A percentile compares a stretch with the other conserved stretches of the same genome.
Conservation (phyloP, 2,888 invertebrate genomes). For the Eristalis tenax region DNA sequence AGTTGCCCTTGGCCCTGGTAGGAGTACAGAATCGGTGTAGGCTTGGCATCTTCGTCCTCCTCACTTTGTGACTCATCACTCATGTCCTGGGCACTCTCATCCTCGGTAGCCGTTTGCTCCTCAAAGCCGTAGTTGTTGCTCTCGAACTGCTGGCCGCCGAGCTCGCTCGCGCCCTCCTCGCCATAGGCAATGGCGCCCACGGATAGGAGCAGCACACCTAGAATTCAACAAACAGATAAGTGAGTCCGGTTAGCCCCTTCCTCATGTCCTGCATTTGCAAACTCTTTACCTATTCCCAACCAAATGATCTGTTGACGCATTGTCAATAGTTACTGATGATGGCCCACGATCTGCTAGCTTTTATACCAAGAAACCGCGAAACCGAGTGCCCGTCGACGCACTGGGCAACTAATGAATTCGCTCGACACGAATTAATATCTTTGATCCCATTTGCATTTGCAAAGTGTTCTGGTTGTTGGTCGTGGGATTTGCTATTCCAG, state of each 20-base stretch:
- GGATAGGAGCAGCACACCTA: constrained; percentile 39
- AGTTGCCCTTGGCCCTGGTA: neutral
- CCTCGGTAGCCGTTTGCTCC: neutral
- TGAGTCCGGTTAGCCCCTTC: neutral
- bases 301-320: constrained; percentile 57
- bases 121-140: neutral
- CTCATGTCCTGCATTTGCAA: neutral
- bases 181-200: constrained; percentile 15
- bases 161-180: neutral
- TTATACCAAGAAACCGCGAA: constrained; percentile 27
- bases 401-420: constrained; percentile 21
- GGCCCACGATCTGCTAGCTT: constrained; percentile 17
- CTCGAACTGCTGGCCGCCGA: neutral
- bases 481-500: neutral
- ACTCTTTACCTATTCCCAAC: constrained; percentile 36
- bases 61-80: neutral
- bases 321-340: constrained; percentile 39
- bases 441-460: constrained; percentile 35
- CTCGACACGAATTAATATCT: constrained; percentile 12
- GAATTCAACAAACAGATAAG: constrained; percentile 8
- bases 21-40: neutral
- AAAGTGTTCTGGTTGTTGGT: neutral
- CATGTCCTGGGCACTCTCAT: neutral
- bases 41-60: constrained; percentile 2
- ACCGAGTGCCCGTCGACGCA: neutral